Conservation (phyloP, 2,797 vertebrate genomes). For the Pipistrellus pygmaeus region DNA sequence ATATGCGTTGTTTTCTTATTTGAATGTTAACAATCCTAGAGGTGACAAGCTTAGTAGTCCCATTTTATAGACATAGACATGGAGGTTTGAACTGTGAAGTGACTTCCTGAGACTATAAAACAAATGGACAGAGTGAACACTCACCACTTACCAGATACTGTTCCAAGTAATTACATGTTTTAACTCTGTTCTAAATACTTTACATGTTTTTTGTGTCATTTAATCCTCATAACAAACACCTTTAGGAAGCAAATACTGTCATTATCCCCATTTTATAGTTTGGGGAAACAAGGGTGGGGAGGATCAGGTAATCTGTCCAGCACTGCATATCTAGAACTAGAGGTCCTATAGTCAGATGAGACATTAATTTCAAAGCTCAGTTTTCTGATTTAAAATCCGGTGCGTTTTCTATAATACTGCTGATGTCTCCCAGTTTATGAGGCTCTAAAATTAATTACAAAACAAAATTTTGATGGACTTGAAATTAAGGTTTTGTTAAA, state of each 20-base stretch:
- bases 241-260: background rate
- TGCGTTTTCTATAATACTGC: background rate
- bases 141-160: background rate
- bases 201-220: background rate
- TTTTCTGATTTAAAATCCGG: background rate
- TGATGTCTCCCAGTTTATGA: background rate
- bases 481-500: conserved; percentile 54
- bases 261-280: conserved; percentile 41
- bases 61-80: conserved; percentile 43
- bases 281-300: background rate
- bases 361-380: background rate
- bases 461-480: background rate
- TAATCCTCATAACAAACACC: background rate
- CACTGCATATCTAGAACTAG: background rate
- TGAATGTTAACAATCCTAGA: conserved; percentile 5
- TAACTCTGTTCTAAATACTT: background rate
- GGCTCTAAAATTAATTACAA: conserved; percentile 40
- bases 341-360: background rate
- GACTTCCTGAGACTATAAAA: conserved; percentile 29
- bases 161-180: background rate
- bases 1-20: conserved; percentile 22
- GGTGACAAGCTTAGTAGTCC: background rate
- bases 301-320: background rate
- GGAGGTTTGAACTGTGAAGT: conserved; percentile 34
- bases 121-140: background rate